Percentiles rank a stretch among this genome's conserved stretches.
phyloP scores from a whole-genome alignment of 2,113 vertebrate genomes.

The Charina bottae region DNA sequence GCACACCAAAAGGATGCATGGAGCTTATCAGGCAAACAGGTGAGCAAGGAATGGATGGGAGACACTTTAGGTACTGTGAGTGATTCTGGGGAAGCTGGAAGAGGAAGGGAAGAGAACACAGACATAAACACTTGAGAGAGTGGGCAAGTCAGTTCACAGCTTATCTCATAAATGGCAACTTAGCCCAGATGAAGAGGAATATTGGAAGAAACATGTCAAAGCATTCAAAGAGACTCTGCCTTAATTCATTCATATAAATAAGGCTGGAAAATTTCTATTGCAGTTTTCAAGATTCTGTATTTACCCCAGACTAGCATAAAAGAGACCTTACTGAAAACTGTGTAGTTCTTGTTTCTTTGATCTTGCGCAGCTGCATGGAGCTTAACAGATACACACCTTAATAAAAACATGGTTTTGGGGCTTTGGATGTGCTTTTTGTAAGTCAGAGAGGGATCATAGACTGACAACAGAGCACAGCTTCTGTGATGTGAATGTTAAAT shows the following conservation, averaged over 20 bases:
- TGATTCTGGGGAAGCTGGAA: not conserved
- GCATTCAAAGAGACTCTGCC: not conserved
- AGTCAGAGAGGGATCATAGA: not conserved
- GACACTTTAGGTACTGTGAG: not conserved
- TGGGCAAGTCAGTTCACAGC: not conserved
- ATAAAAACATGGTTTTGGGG: not conserved
- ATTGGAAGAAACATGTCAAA: not conserved
- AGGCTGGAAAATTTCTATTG: not conserved
- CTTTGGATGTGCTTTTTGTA: not conserved
- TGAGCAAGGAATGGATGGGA: constrained; percentile 46
- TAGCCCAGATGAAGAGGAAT: not conserved
- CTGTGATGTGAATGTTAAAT: not conserved
- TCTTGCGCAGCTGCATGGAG: not conserved
- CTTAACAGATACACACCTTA: not conserved
- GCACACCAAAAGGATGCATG: constrained; percentile 97
- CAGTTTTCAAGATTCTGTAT: not conserved
- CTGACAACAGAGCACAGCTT: not conserved
- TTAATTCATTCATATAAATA: not conserved
- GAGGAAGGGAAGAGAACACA: not conserved
- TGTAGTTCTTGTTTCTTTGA: not conserved
- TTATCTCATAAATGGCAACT: not conserved
- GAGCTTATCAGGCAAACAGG: constrained; percentile 94
- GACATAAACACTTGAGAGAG: not conserved
- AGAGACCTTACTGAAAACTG: not conserved
- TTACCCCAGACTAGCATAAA: not conserved